Percentiles rank a stretch among this genome's conserved stretches.
Evolutionary conservation across 2,113 vertebrate species (phyloP).

Genomic region (Nanorana parkeri): DNA sequence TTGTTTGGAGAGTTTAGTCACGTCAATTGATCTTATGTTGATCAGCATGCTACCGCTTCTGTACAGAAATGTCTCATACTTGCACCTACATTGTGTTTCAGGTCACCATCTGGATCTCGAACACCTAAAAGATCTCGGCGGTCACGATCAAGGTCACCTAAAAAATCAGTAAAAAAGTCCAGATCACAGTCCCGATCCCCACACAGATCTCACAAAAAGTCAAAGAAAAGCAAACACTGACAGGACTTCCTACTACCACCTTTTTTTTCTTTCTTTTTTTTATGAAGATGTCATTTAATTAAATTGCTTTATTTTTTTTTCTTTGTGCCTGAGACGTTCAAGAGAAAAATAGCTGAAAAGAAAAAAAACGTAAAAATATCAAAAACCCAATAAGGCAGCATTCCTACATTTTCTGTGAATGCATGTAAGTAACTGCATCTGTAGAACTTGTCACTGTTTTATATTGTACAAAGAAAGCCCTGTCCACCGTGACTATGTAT

Average conservation of each 20-base stretch:
- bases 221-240: conserved; percentile 99
- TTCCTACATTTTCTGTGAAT: conserved; percentile 81
- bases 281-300: conserved; percentile 76
- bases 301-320: conserved; percentile 83
- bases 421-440: conserved; percentile 80
- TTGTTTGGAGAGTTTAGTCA: too few species aligned
- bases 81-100: conserved; percentile 62
- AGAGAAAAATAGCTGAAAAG: conserved; percentile 71
- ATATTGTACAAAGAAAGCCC: conserved; percentile 81
- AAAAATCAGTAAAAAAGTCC: conserved; percentile 97
- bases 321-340: conserved; percentile 83
- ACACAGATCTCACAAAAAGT: conserved; percentile 98
- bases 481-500: conserved; percentile 76
- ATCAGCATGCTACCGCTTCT: too few species aligned
- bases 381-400: conserved; percentile 76
- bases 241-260: conserved; percentile 69
- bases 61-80: neutral
- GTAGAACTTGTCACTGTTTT: conserved; percentile 82
- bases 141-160: conserved; percentile 93
- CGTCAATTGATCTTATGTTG: too few species aligned
- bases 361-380: conserved; percentile 61
- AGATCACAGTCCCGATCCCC: conserved; percentile 95
- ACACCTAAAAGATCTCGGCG: conserved; percentile 94
- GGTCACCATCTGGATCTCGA: conserved; percentile 92
- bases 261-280: conserved; percentile 44